Conservation (phyloP, 37 sponge, comb jelly and placozoan species). For the Lycopodina hypogea region DNA sequence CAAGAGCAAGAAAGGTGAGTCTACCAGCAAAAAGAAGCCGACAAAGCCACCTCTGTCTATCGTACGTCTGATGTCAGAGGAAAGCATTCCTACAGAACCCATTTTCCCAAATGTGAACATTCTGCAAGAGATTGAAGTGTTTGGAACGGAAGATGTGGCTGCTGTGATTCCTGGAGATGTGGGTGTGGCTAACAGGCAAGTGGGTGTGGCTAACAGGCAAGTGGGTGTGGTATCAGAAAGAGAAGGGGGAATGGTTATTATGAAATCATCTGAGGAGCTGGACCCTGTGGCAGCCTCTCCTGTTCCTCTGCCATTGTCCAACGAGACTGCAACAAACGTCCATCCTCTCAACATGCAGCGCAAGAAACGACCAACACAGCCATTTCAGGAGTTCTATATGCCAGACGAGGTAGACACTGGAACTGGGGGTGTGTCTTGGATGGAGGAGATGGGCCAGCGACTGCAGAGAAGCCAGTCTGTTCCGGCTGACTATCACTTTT, state of each 20-base stretch:
- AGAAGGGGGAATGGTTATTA: too few species aligned
- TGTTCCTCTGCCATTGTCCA: background rate
- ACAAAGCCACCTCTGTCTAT: background rate
- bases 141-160: background rate
- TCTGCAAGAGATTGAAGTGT: background rate
- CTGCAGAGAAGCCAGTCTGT: conserved; percentile 2
- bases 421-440: too few species aligned
- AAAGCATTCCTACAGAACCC: conserved; percentile 7
- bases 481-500: conserved; percentile 1
- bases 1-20: background rate
- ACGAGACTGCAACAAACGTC: background rate
- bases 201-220: background rate
- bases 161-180: background rate
- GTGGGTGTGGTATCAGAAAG: too few species aligned
- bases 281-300: background rate
- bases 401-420: background rate
- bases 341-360: background rate
- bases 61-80: conserved; percentile 26
- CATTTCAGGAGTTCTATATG: conserved; percentile 1
- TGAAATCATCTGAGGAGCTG: too few species aligned
- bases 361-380: background rate
- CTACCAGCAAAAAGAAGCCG: background rate
- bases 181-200: background rate
- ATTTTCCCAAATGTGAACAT: conserved; percentile 15
- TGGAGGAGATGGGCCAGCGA: background rate